Percentiles rank a stretch among this genome's conserved stretches.
Evolutionary conservation across 2,888 invertebrate species (phyloP).

Genomic region (Athrips mouffetella): DNA sequence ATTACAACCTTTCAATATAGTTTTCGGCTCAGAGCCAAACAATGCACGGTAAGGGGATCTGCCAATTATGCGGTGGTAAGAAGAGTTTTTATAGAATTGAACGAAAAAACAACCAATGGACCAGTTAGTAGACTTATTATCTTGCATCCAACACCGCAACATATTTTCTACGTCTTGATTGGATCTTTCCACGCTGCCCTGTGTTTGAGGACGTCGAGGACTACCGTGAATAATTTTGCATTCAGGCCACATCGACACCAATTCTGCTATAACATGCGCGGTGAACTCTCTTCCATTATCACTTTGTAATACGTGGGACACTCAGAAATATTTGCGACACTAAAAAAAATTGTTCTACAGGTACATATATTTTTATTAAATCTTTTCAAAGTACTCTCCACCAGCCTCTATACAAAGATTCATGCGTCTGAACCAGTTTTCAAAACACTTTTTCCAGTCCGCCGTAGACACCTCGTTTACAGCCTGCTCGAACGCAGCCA

Average conservation of each 20-base stretch:
- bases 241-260: slow-evolving; percentile 27
- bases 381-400: too few species aligned
- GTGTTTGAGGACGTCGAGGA: slow-evolving; percentile 22
- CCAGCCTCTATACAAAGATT: too few species aligned
- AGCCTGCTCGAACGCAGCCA: too few species aligned
- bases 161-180: slow-evolving; percentile 34
- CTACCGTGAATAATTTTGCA: slow-evolving; percentile 28
- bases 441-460: too few species aligned
- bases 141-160: slow-evolving; percentile 33
- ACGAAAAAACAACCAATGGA: slow-evolving; percentile 31
- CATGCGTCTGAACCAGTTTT: too few species aligned
- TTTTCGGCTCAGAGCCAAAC: slow-evolving; percentile 29
- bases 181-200: slow-evolving; percentile 22
- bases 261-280: slow-evolving; percentile 27
- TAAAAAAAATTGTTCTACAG: too few species aligned
- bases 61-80: slow-evolving; percentile 25
- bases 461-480: too few species aligned
- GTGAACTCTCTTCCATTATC: slow-evolving; percentile 27
- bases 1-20: slow-evolving; percentile 5
- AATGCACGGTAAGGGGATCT: slow-evolving; percentile 31
- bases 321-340: too few species aligned
- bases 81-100: slow-evolving; percentile 32
- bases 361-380: too few species aligned
- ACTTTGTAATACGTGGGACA: slow-evolving; percentile 20
- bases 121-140: slow-evolving; percentile 35